These are phyloP conservation scores for Hofmannophila pseudospretella DNA, from an alignment of 2,888 invertebrate genomes.

Conservation along the genomic window DNA sequence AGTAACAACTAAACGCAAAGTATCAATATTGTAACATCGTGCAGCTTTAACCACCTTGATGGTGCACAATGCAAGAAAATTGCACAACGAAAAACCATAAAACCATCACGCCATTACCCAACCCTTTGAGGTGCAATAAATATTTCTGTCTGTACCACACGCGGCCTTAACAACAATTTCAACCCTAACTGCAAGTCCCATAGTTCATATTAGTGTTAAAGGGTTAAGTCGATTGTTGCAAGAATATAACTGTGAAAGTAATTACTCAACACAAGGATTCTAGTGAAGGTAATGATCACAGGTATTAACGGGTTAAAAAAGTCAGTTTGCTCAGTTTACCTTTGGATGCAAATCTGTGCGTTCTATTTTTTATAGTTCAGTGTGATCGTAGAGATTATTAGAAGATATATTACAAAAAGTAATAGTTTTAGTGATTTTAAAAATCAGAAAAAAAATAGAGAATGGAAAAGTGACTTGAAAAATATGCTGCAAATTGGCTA, in stretches of 20 bases:
- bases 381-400: conserved; percentile 22
- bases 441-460: too few relatives aligned
- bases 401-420: too few relatives aligned
- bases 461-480: too few relatives aligned
- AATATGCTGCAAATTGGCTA: too few relatives aligned
- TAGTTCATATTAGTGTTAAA: conserved; percentile 17
- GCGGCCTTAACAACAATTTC: conserved; percentile 15
- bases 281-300: conserved; percentile 60
- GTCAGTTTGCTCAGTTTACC: conserved; percentile 41
- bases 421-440: too few relatives aligned
- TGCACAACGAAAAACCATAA: conserved; percentile 69
- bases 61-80: conserved; percentile 61
- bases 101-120: conserved; percentile 62
- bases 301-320: conserved; percentile 45
- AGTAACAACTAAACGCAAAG: too few relatives aligned
- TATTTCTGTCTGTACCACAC: conserved; percentile 44
- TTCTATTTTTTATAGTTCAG: conserved; percentile 18
- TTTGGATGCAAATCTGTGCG: conserved; percentile 40
- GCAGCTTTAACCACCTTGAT: conserved; percentile 19
- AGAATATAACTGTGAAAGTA: conserved; percentile 50
- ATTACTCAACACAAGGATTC: conserved; percentile 56
- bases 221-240: not conserved
- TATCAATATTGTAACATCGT: conserved; percentile 23
- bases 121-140: conserved; percentile 74
- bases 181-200: conserved; percentile 19